A percentile compares a stretch with the other conserved stretches of the same genome.
Conservation (phyloP, 2,888 invertebrate species). For the Drosophila cracens region DNA sequence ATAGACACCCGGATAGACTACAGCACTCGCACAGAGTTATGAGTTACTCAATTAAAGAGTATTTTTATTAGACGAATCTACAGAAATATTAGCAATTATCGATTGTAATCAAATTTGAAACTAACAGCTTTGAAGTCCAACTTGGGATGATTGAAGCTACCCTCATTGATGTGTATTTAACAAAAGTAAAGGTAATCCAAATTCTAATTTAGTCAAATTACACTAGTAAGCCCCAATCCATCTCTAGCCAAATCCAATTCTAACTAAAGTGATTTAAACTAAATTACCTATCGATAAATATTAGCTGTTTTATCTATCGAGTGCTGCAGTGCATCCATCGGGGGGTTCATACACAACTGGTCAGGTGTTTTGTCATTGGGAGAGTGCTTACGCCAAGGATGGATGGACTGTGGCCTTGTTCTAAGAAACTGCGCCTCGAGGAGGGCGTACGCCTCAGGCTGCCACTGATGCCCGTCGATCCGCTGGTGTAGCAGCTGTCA, state of each 20-base stretch:
- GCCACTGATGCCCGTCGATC: constrained; percentile 62
- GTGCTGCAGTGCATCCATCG: constrained; percentile 8
- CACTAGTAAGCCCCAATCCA: neutral
- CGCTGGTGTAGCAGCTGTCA: constrained; percentile 66
- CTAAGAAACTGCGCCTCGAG: constrained; percentile 80
- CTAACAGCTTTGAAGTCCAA: neutral
- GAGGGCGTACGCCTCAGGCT: constrained; percentile 82
- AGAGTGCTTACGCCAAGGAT: constrained; percentile 80
- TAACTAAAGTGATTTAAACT: neutral
- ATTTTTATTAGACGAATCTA: neutral
- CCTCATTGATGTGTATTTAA: neutral
- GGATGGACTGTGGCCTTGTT: constrained; percentile 84
- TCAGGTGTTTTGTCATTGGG: neutral
- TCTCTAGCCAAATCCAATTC: neutral
- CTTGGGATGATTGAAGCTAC: neutral
- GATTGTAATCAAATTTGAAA: neutral
- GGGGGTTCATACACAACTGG: constrained; percentile 15
- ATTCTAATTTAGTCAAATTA: neutral
- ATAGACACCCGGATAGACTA: constrained; percentile 5
- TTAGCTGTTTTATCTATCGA: neutral
- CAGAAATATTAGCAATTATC: neutral
- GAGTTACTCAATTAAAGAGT: neutral
- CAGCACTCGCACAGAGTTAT: constrained; percentile 7
- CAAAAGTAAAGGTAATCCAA: neutral
- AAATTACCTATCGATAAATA: neutral